These are phyloP conservation scores for Brachionus paranguensis DNA, from an alignment of 1,140 invertebrate species.

Conservation along the genomic window DNA sequence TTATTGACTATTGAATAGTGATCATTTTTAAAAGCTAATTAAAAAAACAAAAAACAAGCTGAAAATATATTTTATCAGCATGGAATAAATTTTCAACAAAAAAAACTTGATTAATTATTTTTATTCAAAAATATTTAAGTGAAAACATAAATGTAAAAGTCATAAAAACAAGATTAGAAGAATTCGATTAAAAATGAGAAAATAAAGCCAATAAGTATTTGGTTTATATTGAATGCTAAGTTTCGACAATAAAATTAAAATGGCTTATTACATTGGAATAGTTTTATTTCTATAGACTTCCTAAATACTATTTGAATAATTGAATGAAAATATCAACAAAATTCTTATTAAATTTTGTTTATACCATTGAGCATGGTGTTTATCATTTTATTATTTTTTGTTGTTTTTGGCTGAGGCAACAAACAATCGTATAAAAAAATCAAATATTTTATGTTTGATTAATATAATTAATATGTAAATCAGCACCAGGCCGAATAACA, in stretches of 20 bases:
- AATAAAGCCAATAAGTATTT: background rate
- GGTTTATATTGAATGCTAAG: background rate
- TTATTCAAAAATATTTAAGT: background rate
- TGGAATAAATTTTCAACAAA: background rate
- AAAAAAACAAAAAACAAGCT: background rate
- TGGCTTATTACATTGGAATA: background rate
- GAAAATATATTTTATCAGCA: background rate
- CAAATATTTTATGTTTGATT: background rate
- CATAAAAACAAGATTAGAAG: background rate
- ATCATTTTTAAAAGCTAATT: too few species aligned
- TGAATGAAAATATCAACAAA: background rate
- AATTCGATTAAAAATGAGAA: background rate
- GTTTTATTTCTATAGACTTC: background rate
- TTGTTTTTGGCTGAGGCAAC: background rate
- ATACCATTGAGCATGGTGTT: background rate
- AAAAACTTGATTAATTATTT: background rate
- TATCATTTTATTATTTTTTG: background rate
- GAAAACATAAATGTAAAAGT: background rate
- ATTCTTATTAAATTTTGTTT: constrained; percentile 16
- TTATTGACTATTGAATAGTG: too few species aligned
- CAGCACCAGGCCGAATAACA: background rate
- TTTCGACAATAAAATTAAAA: background rate
- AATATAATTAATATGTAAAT: background rate
- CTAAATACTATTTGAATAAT: background rate
- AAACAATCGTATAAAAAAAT: background rate